Conservation (phyloP, 2,113 vertebrate genomes). For the Peromyscus maniculatus region DNA sequence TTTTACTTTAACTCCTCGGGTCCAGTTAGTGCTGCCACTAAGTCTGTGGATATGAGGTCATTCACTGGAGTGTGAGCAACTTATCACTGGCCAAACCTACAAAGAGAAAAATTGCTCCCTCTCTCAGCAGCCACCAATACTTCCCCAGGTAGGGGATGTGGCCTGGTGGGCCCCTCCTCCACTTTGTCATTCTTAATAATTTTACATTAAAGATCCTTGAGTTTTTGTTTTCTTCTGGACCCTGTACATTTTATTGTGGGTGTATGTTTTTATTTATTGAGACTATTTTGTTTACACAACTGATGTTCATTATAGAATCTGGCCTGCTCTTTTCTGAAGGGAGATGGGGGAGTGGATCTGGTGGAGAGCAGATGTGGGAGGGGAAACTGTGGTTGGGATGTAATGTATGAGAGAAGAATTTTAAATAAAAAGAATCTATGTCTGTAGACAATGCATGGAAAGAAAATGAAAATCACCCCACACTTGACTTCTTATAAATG, state of each 20-base stretch:
- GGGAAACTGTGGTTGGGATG: neutral
- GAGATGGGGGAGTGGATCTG: neutral
- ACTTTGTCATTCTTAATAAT: neutral
- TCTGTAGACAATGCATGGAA: neutral
- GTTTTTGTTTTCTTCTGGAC: neutral
- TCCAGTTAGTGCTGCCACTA: neutral
- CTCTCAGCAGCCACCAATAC: neutral
- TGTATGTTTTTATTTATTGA: neutral
- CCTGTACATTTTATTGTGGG: neutral
- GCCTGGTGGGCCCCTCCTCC: neutral
- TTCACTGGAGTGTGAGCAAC: neutral
- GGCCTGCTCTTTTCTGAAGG: neutral
- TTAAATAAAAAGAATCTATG: neutral
- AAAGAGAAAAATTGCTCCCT: neutral
- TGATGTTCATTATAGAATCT: neutral
- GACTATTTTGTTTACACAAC: neutral
- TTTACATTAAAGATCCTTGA: neutral
- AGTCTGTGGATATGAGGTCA: neutral
- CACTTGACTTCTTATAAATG: too few species aligned
- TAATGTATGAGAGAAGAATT: neutral
- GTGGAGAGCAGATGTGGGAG: neutral
- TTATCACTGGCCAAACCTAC: neutral
- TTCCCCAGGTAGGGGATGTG: neutral
- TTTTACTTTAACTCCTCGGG: neutral
- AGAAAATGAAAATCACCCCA: neutral